Base-by-base conservation (phyloP, 2,888 invertebrate genomes). In the Anthoptus insignis region DNA sequence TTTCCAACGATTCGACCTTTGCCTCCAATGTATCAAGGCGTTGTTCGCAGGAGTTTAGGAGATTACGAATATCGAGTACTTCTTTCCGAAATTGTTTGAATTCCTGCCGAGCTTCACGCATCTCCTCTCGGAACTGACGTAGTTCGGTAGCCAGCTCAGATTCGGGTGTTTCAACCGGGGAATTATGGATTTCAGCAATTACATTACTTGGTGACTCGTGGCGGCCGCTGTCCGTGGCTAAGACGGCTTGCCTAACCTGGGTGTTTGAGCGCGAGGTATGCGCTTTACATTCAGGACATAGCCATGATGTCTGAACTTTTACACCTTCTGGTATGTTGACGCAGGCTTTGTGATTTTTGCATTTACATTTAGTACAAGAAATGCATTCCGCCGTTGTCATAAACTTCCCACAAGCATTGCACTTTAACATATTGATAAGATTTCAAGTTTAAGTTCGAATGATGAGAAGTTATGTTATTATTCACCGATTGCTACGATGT, bases 371-470 rank as follows among this genome's bases (percentile, higher is more conserved):
- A 7, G 50, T 16, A 16, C 60, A 60, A 2, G 24, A 11, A 9
- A 60, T 42, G 27, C 42, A 16, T 32, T 60, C 60, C 27, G 52
- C 19, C 29, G 27, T 13, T 13, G 52, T 19, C 42, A 49, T 29
- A 16, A 52, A 59, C 52, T 59, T 59, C 3, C 52, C 59, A n/a
- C 52, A 59, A 7, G 50, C 52, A 39, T 27, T 24, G 39, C 59
- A 59, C 14, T 59, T 52, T 4, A 27, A 3, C 52, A 52, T 52
- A 4, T 16, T 42, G 42, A 9, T 42, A 37, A 39, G n/a, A 60
- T 47, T n/a, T n/a, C n/a, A n/a, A n/a, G n/a, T n/a, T n/a, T n/a
- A n/a, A n/a, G n/a, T n/a, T n/a, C n/a, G n/a, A n/a, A n/a, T n/a
- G n/a, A n/a, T n/a, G n/a, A n/a, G n/a, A n/a, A n/a, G n/a, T n/a